A percentile compares a stretch with the other conserved stretches of the same genome.
phyloP scores from a whole-genome alignment of 2,888 invertebrate genomes.

The Nebria salina region DNA sequence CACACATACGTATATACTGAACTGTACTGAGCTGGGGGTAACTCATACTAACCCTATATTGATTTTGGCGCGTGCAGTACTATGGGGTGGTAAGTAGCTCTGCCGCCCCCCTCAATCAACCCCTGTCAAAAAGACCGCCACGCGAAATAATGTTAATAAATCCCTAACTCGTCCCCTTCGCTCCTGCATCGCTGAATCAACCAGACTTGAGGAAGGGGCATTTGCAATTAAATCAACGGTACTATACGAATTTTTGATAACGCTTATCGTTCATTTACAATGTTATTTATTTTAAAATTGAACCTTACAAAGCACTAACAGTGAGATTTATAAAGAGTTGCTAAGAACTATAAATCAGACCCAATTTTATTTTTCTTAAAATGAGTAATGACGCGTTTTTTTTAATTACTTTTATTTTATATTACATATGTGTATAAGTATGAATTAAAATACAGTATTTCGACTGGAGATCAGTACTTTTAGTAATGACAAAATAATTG shows the following conservation, averaged over 20 bases:
- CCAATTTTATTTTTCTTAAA: too few relatives aligned
- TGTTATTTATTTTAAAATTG: too few relatives aligned
- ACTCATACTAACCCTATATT: not conserved
- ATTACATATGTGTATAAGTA: too few relatives aligned
- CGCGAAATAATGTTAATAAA: slow-evolving; percentile 1
- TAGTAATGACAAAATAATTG: not conserved
- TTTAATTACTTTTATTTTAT: too few relatives aligned
- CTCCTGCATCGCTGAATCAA: not conserved
- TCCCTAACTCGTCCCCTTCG: not conserved
- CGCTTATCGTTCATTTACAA: not conserved
- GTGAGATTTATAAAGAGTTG: too few relatives aligned
- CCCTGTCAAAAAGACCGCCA: not conserved
- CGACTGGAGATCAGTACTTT: too few relatives aligned
- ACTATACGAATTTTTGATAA: not conserved
- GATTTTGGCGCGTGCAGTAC: not conserved
- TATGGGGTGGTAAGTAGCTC: not conserved
- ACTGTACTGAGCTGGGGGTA: not conserved
- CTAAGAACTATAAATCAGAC: too few relatives aligned
- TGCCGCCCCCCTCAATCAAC: not conserved
- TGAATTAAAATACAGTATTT: too few relatives aligned
- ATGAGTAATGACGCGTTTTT: too few relatives aligned
- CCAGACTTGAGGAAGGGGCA: not conserved
- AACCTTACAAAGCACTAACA: too few relatives aligned
- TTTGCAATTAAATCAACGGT: not conserved
- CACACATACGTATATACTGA: not conserved